These are phyloP conservation scores for Cyphomyrus plagiostoma DNA, from an alignment of 2,113 vertebrate genomes.

Conservation along the genomic window DNA sequence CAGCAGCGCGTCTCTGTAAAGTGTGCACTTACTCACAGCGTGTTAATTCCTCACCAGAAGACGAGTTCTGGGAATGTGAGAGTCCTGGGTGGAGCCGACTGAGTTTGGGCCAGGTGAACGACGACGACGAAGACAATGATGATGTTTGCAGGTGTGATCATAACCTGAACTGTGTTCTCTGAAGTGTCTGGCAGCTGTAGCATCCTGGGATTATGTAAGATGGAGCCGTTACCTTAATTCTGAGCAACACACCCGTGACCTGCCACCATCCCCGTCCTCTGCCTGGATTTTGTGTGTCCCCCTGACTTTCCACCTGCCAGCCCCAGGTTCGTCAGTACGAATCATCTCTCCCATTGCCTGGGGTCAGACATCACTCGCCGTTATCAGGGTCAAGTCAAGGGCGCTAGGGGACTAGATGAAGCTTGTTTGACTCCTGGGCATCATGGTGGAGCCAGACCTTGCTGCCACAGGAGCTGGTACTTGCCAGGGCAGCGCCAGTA, in stretches of 20 bases:
- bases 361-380: constrained; percentile 59
- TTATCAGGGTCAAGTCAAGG: constrained; percentile 99
- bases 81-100: background rate
- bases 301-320: constrained; percentile 43
- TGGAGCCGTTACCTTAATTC: background rate
- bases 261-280: constrained; percentile 30
- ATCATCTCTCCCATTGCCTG: constrained; percentile 95
- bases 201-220: background rate
- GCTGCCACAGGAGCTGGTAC: background rate
- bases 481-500: background rate
- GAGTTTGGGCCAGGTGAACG: background rate
- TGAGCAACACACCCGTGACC: constrained; percentile 38
- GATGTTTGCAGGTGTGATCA: background rate
- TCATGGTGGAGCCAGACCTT: background rate
- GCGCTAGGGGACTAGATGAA: constrained; percentile 86
- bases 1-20: background rate
- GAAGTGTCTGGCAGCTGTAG: background rate
- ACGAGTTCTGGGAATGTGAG: background rate
- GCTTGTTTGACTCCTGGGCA: constrained; percentile 84
- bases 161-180: background rate
- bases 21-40: background rate
- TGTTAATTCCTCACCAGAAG: background rate
- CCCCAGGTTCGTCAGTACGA: constrained; percentile 43
- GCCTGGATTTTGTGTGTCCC: background rate
- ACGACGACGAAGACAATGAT: background rate